Percentiles rank a stretch among this genome's conserved stretches.
Conservation (phyloP, 1,140 invertebrate genomes). For the Macrosteles quadrilineatus region DNA sequence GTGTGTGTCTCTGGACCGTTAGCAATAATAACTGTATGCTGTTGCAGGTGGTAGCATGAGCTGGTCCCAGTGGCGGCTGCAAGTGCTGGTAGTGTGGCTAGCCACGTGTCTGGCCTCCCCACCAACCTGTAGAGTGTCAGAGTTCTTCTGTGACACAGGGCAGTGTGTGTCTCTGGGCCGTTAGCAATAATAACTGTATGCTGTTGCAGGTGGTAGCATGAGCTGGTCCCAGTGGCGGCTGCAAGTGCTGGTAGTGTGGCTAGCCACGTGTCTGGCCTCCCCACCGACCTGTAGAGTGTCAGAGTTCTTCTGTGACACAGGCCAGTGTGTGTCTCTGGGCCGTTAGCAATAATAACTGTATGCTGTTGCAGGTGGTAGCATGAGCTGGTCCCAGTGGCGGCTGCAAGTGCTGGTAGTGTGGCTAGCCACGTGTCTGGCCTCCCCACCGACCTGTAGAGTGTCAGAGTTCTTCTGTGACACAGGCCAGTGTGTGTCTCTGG, state of each 20-base stretch:
- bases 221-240: too few relatives aligned
- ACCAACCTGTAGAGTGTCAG: slow-evolving; percentile 57
- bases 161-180: slow-evolving; percentile 73
- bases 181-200: slow-evolving; percentile 45
- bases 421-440: slow-evolving; percentile 2
- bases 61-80: too few relatives aligned
- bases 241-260: not conserved
- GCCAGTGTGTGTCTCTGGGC: slow-evolving; percentile 71
- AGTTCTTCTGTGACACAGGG: slow-evolving; percentile 66
- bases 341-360: slow-evolving; percentile 53
- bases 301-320: slow-evolving; percentile 65
- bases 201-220: too few relatives aligned
- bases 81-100: too few relatives aligned
- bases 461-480: slow-evolving; percentile 67
- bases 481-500: slow-evolving; percentile 70
- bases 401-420: slow-evolving; percentile 1
- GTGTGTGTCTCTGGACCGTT: too few relatives aligned
- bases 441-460: slow-evolving; percentile 51
- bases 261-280: not conserved
- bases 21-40: too few relatives aligned
- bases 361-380: too few relatives aligned
- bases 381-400: not conserved
- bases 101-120: slow-evolving; percentile 2
- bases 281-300: slow-evolving; percentile 55
- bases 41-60: too few relatives aligned